Evolutionary conservation across 2,888 invertebrate genomes (phyloP), one percentile per base, ranked within the genome.

Genomic region (Eurytoma adleriae): DNA sequence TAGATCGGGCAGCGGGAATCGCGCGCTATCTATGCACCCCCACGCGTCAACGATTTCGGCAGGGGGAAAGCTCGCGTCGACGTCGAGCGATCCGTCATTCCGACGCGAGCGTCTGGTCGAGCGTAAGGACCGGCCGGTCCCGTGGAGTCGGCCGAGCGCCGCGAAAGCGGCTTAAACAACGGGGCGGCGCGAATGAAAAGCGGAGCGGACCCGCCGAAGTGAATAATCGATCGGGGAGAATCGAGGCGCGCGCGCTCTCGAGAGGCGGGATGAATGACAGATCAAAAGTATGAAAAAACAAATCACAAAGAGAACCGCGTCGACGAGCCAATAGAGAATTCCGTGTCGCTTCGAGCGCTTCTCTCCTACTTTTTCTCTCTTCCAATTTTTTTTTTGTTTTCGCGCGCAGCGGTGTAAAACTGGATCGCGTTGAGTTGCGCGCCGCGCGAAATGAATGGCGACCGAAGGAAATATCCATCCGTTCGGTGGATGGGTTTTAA

Each of bases 201-300:
- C 62, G 30, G 50, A 50, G 57, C 48, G 52, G 30, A 54, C 14
- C 24, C 40, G 5, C n/a, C 30, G n/a, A 52, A 67, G 72, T 54
- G 78, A 72, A 67, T 72, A 72, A 78, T 78, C 78, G 78, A 78
- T 67, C 54, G 67, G 30, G 24, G 61, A 61, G 52, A 52, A 20
- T n/a, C 40, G 40, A 40, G 30, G 10, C 1, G 13, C 12, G 5
- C 61, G 59, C 57, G 20, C 18, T 59, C 20, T 59, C 18, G n/a
- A 56, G 18, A 57, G 54, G 54, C n/a, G 66, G 30, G 67, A 50
- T 50, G 66, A 78, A 71, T 57, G 57, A 40, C 69, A 40, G 56
- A 69, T 57, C 69, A 57, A 69, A 56, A 57, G 57, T 57, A 56
- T 56, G 30, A 69, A 69, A 40, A 69, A 69, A 69, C 69, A 69